Percentiles rank a stretch among this genome's conserved stretches.
phyloP scores from a whole-genome alignment of 1,140 invertebrate species.

The Diachasma alloeum region DNA sequence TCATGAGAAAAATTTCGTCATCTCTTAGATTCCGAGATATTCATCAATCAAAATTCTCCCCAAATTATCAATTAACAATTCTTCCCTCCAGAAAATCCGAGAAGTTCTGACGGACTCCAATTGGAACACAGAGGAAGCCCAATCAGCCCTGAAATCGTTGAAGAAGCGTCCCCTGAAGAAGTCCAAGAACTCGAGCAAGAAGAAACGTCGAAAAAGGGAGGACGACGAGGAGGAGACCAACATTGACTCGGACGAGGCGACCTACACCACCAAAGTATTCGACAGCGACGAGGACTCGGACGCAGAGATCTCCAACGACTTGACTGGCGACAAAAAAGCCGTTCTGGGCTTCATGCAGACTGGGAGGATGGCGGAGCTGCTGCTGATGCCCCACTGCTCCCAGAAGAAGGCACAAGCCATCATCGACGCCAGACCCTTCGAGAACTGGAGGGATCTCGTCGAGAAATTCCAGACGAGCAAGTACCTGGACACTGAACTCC shows the following conservation, averaged over 20 bases:
- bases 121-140: constrained; percentile 53
- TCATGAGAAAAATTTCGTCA: too few relatives aligned
- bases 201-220: constrained; percentile 44
- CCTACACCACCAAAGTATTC: constrained; percentile 57
- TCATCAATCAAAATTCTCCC: too few relatives aligned
- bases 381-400: constrained; percentile 74
- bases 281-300: constrained; percentile 76
- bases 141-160: constrained; percentile 29
- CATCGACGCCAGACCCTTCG: constrained; percentile 74
- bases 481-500: constrained; percentile 73
- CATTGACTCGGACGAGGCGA: constrained; percentile 55
- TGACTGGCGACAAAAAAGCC: constrained; percentile 74
- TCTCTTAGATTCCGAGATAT: too few relatives aligned
- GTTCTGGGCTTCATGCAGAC: constrained; percentile 81
- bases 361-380: constrained; percentile 72
- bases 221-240: constrained; percentile 52
- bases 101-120: constrained; percentile 44
- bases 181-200: constrained; percentile 39
- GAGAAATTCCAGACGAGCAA: constrained; percentile 75
- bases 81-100: constrained; percentile 43
- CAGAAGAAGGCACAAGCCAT: constrained; percentile 78
- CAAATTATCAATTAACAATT: too few relatives aligned
- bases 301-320: constrained; percentile 73
- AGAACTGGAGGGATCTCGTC: constrained; percentile 77
- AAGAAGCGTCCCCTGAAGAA: constrained; percentile 40